Evolutionary conservation across 2,797 vertebrate genomes (phyloP), one percentile per base, ranked within the genome.

Genomic region (Balearica regulorum): DNA sequence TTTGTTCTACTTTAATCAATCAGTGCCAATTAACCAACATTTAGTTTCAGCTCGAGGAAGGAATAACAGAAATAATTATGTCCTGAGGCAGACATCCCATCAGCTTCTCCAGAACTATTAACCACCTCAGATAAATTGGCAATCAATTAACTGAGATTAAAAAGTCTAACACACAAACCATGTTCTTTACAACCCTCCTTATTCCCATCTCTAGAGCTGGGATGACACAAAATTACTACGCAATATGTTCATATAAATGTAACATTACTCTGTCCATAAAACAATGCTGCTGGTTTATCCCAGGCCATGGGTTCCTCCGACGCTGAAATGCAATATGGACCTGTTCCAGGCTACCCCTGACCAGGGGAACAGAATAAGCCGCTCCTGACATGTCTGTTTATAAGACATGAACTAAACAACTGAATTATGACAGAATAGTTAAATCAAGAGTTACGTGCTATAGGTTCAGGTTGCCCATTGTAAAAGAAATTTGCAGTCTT

Each of bases 101-200:
- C 72, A 68, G 48, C 26, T 90, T 91, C 79, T 77, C 61, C 55
- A 83, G 80, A 85, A 51, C 51, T 81, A 60, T 89, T 92, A 93
- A 84, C 37, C 43, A 44, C 76, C 55, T 89, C 89, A 78, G 66
- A 73, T 89, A 51, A 93, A 77, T 25, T 92, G 12, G 49, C 57
- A 66, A 93, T 92, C 82, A 93, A 61, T 95, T 83, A 88, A 87
- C 54, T 46, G 57, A 87, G 68, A 92, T 92, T 90, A 81, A 94
- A 80, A 92, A 33, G 31, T 58, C 65, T 87, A 71, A 65, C 9
- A 13, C 41, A 69, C 9, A 83, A 68, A 28, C 24, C 31, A 11
- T 20, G 61, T 51, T n/a, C 76, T 82, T 80, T 62, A 80, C n/a
- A 76, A 28, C 24, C 43, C 9, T 55, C 73, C 83, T 82, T 48